A percentile compares a stretch with the other conserved stretches of the same genome.
phyloP scores from a whole-genome alignment of 2,113 vertebrate species.

The Callaeas wilsoni region DNA sequence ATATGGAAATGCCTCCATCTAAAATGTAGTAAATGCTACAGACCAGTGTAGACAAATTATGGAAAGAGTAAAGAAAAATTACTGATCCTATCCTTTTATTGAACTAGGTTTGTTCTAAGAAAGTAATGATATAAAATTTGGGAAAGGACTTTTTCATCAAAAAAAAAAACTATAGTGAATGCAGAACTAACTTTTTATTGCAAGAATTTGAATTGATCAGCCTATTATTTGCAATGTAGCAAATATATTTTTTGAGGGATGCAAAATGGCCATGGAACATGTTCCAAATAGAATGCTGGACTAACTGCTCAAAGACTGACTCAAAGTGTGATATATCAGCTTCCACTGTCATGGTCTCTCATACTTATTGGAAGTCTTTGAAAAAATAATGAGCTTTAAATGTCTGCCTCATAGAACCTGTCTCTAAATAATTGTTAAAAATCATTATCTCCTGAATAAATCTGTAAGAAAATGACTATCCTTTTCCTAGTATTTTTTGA shows the following conservation, averaged over 20 bases:
- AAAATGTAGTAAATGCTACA: neutral
- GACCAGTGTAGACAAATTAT: neutral
- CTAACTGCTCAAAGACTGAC: neutral
- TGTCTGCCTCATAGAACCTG: neutral
- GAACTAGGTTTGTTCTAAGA: neutral
- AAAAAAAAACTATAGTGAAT: neutral
- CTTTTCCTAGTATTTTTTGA: neutral
- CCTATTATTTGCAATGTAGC: neutral
- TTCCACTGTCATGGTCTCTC: neutral
- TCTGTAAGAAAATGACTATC: neutral
- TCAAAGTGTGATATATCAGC: neutral
- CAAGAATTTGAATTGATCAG: neutral
- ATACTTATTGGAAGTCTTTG: neutral
- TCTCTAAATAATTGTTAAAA: conserved; percentile 9
- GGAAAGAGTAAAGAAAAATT: neutral
- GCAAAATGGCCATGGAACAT: neutral
- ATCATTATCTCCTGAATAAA: neutral
- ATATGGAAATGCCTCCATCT: neutral
- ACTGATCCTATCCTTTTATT: neutral
- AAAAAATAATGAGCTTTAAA: conserved; percentile 16
- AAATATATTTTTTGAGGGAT: neutral
- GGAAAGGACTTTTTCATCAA: neutral
- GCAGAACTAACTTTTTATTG: neutral
- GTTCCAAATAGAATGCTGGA: neutral
- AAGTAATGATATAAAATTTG: neutral